phyloP scores from a whole-genome alignment of 92 coral and sea anemone genomes.

The Heteractis magnifica region DNA sequence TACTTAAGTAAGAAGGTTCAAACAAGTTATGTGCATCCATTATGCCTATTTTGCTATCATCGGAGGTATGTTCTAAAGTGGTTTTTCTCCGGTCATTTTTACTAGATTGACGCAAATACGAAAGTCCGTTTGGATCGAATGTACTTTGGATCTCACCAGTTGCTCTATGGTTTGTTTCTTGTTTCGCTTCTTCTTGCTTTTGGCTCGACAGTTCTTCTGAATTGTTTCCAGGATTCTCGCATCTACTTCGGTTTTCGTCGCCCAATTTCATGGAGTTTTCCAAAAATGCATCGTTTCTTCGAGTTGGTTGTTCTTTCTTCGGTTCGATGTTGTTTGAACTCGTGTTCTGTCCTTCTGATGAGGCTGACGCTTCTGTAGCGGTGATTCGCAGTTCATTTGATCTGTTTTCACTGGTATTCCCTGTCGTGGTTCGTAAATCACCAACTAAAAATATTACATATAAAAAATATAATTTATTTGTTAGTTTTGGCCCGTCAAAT shows the following conservation, averaged over 20 bases:
- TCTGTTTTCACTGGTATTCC: not conserved
- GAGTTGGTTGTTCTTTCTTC: not conserved
- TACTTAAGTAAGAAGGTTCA: conserved; percentile 41
- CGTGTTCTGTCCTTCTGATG: not conserved
- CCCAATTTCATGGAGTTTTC: not conserved
- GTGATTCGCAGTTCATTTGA: not conserved
- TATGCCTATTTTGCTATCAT: conserved; percentile 22
- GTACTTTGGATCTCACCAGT: not conserved
- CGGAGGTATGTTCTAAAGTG: conserved; percentile 26
- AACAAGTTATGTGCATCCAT: conserved; percentile 41
- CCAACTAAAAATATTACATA: not conserved
- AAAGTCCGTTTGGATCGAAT: not conserved
- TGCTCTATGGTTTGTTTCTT: not conserved
- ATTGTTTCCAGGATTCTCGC: not conserved
- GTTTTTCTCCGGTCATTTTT: conserved; percentile 25
- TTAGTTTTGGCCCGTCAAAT: not conserved
- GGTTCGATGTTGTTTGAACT: not conserved
- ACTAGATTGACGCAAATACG: conserved; percentile 4
- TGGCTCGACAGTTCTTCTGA: not conserved
- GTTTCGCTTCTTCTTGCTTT: not conserved
- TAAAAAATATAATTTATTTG: not conserved
- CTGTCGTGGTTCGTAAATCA: not conserved
- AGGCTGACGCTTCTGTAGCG: not conserved
- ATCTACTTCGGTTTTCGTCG: not conserved
- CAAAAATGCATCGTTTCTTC: not conserved